Evolutionary conservation across 2,113 vertebrate genomes (phyloP).

Genomic region (Petroica traversi): DNA sequence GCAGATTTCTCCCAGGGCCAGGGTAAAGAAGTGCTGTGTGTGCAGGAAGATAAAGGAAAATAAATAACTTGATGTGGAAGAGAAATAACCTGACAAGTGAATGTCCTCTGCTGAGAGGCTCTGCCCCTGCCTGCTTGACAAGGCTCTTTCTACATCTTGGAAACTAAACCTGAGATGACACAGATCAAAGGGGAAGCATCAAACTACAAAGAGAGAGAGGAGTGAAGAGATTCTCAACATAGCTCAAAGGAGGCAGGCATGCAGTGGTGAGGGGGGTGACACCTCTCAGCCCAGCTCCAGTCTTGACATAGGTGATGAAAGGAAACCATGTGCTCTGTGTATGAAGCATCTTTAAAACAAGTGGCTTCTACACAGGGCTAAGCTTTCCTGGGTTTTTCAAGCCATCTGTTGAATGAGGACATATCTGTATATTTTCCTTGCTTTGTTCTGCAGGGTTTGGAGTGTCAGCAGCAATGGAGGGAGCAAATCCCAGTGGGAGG

Average conservation of each 20-base stretch:
- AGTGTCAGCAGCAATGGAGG: not conserved
- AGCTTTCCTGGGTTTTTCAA: not conserved
- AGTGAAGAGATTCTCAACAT: not conserved
- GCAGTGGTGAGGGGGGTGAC: not conserved
- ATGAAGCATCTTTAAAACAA: not conserved
- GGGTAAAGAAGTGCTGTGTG: not conserved
- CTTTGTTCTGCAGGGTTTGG: not conserved
- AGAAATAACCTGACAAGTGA: not conserved
- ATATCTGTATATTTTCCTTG: not conserved
- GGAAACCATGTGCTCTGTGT: not conserved
- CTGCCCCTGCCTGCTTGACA: not conserved
- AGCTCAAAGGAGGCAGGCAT: not conserved
- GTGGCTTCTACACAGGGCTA: not conserved
- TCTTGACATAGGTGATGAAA: not conserved
- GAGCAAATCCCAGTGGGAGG: not conserved
- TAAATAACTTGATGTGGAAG: not conserved
- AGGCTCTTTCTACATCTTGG: not conserved
- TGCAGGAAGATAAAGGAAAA: not conserved
- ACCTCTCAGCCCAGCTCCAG: not conserved
- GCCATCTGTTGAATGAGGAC: not conserved
- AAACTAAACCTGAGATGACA: not conserved
- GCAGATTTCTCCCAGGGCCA: not conserved
- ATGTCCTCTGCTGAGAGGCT: not conserved
- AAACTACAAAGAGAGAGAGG: not conserved
- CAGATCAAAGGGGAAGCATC: not conserved